phyloP scores from a whole-genome alignment of 2,113 vertebrate species.

The Ranitomeya variabilis region DNA sequence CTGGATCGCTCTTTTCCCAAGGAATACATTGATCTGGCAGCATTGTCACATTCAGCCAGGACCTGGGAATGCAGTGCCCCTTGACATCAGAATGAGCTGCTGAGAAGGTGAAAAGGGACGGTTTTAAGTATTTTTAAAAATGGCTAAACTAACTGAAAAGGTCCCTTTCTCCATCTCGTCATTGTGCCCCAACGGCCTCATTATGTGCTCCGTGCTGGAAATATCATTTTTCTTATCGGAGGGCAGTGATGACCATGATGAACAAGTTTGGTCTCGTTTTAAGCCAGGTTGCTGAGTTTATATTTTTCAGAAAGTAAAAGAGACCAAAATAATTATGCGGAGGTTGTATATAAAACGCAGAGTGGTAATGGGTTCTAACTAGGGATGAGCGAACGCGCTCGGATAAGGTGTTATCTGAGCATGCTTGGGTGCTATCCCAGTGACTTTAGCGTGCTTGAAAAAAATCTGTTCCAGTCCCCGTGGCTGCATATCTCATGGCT shows the following conservation, averaged over 20 bases:
- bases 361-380: not conserved
- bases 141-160: constrained; percentile 34
- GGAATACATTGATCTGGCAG: constrained; percentile 68
- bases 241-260: not conserved
- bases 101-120: constrained; percentile 43
- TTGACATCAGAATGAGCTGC: constrained; percentile 69
- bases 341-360: not conserved
- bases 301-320: not conserved
- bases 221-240: constrained; percentile 19
- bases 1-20: constrained; percentile 78
- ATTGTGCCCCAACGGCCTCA: constrained; percentile 10
- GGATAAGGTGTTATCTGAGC: too few species aligned
- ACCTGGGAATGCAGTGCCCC: constrained; percentile 70
- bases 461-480: too few species aligned
- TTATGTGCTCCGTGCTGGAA: not conserved
- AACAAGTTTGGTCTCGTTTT: not conserved
- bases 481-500: too few species aligned
- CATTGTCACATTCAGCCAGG: constrained; percentile 64
- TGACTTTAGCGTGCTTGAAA: too few species aligned
- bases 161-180: not conserved
- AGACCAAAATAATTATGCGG: not conserved
- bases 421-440: too few species aligned
- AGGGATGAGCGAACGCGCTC: too few species aligned
- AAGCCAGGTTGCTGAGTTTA: not conserved
- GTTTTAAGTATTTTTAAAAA: constrained; percentile 38